Evolutionary conservation across 1,140 invertebrate genomes (phyloP).

Genomic region (Brachionus rotundiformis): DNA sequence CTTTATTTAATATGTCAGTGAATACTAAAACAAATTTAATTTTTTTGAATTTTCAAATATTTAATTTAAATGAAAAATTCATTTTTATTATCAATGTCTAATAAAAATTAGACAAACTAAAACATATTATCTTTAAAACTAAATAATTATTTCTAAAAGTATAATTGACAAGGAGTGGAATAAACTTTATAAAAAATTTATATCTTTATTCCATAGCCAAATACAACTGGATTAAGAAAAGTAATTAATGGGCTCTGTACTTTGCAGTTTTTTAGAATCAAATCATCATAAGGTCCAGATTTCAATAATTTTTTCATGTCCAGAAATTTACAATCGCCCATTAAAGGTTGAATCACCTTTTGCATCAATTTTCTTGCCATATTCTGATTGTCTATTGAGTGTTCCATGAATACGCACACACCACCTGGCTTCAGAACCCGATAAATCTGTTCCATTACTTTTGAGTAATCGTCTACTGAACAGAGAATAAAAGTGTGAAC

Average conservation of each 20-base stretch:
- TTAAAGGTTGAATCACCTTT: neutral
- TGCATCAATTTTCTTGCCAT: neutral
- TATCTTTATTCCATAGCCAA: slow-evolving; percentile 7
- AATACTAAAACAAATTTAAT: no score
- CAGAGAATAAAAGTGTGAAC: slow-evolving; percentile 36
- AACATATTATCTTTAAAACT: no score
- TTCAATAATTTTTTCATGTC: slow-evolving; percentile 33
- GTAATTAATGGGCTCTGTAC: neutral
- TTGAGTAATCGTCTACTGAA: neutral
- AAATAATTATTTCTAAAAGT: no score
- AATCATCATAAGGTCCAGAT: neutral
- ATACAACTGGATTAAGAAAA: slow-evolving; percentile 14
- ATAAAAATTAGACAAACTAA: no score
- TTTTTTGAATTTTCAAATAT: no score
- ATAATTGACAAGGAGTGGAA: neutral
- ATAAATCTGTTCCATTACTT: neutral
- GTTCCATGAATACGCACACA: slow-evolving; percentile 43
- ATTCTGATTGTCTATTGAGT: slow-evolving; percentile 27
- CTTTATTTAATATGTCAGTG: no score
- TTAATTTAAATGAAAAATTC: no score
- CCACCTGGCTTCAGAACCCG: slow-evolving; percentile 40
- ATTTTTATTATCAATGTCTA: no score
- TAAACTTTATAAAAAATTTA: no score
- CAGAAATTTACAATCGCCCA: slow-evolving; percentile 30
- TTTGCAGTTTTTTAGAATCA: neutral